Percentiles rank a stretch among this genome's conserved stretches.
phyloP scores from a whole-genome alignment of 1,140 invertebrate genomes.

The Dendroctonus ponderosae region DNA sequence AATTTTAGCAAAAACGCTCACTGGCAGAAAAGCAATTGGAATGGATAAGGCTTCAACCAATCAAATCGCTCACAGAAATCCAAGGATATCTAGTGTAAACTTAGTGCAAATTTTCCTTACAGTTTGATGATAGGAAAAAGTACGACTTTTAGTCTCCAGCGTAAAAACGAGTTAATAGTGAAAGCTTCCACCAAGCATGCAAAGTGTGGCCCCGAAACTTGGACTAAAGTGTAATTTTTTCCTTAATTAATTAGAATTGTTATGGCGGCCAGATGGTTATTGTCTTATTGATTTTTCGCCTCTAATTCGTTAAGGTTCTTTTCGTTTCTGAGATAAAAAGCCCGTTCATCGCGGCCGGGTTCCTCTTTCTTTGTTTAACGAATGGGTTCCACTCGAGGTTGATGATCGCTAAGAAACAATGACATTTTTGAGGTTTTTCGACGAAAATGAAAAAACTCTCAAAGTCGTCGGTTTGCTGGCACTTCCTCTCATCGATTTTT shows the following conservation, averaged over 20 bases:
- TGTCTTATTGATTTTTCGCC: conserved; percentile 32
- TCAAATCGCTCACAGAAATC: too few relatives aligned
- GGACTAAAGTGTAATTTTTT: conserved; percentile 26
- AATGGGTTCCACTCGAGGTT: conserved; percentile 2
- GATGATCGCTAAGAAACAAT: conserved; percentile 7
- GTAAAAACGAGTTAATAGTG: neutral
- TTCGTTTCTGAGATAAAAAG: conserved; percentile 21
- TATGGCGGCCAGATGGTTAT: conserved; percentile 28
- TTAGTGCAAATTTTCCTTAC: neutral
- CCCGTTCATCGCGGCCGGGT: conserved; percentile 17
- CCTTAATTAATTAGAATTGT: conserved; percentile 32
- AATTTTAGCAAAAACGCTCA: too few relatives aligned
- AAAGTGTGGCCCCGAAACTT: neutral
- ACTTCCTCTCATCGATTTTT: too few relatives aligned
- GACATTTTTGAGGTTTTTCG: conserved; percentile 14
- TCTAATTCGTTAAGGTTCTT: conserved; percentile 29
- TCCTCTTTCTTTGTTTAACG: conserved; percentile 19
- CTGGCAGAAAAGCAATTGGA: too few relatives aligned
- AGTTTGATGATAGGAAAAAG: neutral
- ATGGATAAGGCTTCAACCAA: too few relatives aligned
- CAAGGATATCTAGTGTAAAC: too few relatives aligned
- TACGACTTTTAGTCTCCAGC: neutral
- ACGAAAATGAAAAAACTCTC: too few relatives aligned
- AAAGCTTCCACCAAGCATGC: neutral
- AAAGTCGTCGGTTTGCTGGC: too few relatives aligned